Evolutionary conservation across 2,113 vertebrate genomes (phyloP).

Genomic region (Macquaria australasica): DNA sequence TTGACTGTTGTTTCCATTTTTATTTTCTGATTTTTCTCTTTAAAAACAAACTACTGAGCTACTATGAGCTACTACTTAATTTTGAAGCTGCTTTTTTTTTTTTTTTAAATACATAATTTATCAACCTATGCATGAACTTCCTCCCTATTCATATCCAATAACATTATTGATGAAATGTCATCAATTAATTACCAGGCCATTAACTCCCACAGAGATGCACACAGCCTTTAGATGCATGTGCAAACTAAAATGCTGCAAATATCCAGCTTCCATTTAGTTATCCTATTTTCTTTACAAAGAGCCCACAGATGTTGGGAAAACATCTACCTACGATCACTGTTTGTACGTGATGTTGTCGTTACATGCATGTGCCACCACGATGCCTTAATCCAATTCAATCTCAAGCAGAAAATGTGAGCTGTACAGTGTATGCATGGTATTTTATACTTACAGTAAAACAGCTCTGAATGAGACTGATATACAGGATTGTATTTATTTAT

Average conservation of each 20-base stretch:
- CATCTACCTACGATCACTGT: not conserved
- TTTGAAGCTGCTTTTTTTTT: slow-evolving; percentile 10
- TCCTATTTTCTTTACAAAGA: not conserved
- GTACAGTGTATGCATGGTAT: not conserved
- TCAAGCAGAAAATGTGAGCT: slow-evolving; percentile 7
- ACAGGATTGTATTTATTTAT: not conserved
- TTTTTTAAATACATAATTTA: slow-evolving; percentile 8
- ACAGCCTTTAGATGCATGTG: not conserved
- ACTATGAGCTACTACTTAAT: not conserved
- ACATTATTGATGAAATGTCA: slow-evolving; percentile 29
- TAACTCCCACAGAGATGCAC: not conserved
- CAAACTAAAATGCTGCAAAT: not conserved
- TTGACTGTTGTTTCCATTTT: not conserved
- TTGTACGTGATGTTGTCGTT: not conserved
- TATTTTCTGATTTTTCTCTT: not conserved
- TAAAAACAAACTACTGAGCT: not conserved
- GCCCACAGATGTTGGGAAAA: not conserved
- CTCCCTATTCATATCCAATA: slow-evolving; percentile 5
- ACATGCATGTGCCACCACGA: not conserved
- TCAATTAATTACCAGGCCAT: slow-evolving; percentile 36
- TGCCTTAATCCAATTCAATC: not conserved
- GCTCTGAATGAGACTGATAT: not conserved
- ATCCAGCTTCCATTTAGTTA: not conserved
- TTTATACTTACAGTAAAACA: not conserved
- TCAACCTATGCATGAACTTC: not conserved